Evolutionary conservation across 1,140 invertebrate genomes (phyloP).

Genomic region (Oryctes rhinoceros): DNA sequence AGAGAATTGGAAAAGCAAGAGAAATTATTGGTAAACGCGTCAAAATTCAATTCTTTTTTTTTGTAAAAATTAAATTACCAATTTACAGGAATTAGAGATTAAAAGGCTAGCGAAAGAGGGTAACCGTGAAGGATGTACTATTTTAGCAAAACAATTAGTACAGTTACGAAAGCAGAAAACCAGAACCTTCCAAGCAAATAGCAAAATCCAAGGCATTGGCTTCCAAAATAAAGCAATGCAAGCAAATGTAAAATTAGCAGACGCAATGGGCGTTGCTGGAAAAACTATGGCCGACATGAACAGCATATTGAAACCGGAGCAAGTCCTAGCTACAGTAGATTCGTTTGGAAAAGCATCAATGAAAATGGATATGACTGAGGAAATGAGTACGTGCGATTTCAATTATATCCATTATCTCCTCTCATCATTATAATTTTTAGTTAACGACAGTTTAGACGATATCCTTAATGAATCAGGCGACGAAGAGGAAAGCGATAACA

Average conservation of each 20-base stretch:
- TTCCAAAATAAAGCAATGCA: slow-evolving; percentile 89
- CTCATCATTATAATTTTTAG: slow-evolving; percentile 63
- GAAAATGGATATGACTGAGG: slow-evolving; percentile 94
- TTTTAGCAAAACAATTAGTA: slow-evolving; percentile 90
- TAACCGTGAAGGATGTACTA: slow-evolving; percentile 82
- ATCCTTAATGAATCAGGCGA: slow-evolving; percentile 89
- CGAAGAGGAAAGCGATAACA: slow-evolving; percentile 86
- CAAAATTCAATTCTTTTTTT: slow-evolving; percentile 40
- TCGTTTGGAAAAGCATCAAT: slow-evolving; percentile 83
- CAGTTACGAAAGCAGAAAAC: slow-evolving; percentile 88
- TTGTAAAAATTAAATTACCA: slow-evolving; percentile 31
- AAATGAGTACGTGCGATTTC: slow-evolving; percentile 81
- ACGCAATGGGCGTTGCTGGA: slow-evolving; percentile 85
- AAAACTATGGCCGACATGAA: slow-evolving; percentile 91
- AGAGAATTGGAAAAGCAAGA: slow-evolving; percentile 85
- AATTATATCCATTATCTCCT: neutral
- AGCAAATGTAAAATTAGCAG: slow-evolving; percentile 84
- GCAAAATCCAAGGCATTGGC: slow-evolving; percentile 77
- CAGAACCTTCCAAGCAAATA: slow-evolving; percentile 78
- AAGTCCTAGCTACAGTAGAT: slow-evolving; percentile 81
- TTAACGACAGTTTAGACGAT: slow-evolving; percentile 91
- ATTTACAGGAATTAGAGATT: slow-evolving; percentile 82
- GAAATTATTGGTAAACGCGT: slow-evolving; percentile 78
- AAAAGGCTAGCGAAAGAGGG: slow-evolving; percentile 87
- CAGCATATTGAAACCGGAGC: slow-evolving; percentile 84